Evolutionary conservation across 2,888 invertebrate species (phyloP), one percentile per base, ranked within the genome.

Genomic region (Caenorhabditis zanzibari): DNA sequence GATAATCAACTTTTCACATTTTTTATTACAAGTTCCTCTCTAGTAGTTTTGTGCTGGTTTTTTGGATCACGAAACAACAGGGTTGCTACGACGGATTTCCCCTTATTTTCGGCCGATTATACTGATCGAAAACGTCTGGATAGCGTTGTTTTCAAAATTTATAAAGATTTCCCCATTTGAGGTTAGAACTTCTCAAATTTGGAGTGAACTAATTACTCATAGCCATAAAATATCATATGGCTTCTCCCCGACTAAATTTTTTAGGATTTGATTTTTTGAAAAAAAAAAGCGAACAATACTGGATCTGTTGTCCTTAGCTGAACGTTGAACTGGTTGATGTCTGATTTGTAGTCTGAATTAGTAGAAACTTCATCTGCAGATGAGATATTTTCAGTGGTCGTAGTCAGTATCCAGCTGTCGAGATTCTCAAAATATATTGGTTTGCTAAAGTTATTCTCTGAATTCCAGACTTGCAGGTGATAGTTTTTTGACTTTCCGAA

Each of bases 11-110:
- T 38, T 12, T 26, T 26, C 4, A 22, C 14, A 10, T 24, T 61
- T 61, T 26, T 26, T 41, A 38, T 14, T 44, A 38, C 44, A 63
- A 16, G 26, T 63, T 63, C 44, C 61, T 63, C 41, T 41, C 41
- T 63, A 16, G 44, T 24, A 26, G 19, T 54, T 52, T n/a, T 3
- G 44, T 38, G 22, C 41, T 4, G 32, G 14, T 44, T 44, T 26
- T 24, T 19, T 12, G n/a, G 19, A 32, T 41, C 22, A 63, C 38
- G 24, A 63, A 32, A 58, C 32, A 19, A 19, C 19, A 47, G 47
- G 47, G 19, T 19, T 47, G 19, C 4, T 3, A n/a, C 14, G 22
- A 10, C n/a, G 5, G 44, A 63, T 63, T 63, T 63, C 22, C 7
- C 14, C 2, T 4, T n/a, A 22, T 38, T 35, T 38, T 14, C 22